Conservation (phyloP, 2,888 invertebrate genomes). For the Temnothorax ravouxi region DNA sequence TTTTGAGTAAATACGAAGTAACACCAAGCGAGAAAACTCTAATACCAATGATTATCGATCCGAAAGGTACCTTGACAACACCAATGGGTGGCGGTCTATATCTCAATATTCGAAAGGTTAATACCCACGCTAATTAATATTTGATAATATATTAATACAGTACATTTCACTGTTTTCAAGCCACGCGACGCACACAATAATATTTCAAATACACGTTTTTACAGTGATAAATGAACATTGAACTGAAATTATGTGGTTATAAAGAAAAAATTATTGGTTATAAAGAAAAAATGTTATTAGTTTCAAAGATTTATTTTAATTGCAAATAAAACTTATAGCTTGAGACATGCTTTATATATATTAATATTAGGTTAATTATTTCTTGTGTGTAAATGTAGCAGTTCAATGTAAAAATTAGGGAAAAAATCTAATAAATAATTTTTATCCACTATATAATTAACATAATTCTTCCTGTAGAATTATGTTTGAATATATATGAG, state of each 20-base stretch:
- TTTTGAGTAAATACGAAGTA: constrained; percentile 79
- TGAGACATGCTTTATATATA: no score
- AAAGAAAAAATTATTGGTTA: no score
- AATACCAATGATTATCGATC: constrained; percentile 75
- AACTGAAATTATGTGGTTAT: no score
- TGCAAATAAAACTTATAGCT: no score
- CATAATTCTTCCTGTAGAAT: neutral
- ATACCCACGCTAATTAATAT: neutral
- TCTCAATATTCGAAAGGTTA: constrained; percentile 66
- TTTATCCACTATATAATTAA: neutral
- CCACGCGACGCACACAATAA: neutral
- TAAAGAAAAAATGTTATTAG: no score
- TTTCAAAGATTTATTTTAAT: no score
- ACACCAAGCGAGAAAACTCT: constrained; percentile 73
- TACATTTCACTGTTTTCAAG: neutral
- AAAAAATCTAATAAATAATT: neutral
- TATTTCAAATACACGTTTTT: neutral
- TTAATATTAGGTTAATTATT: no score
- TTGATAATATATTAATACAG: neutral
- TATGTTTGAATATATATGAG: neutral
- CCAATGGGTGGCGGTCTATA: constrained; percentile 69
- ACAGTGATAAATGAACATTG: neutral
- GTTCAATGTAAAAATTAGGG: neutral
- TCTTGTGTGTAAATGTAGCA: no score
- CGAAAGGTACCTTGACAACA: constrained; percentile 65